These are phyloP conservation scores for Phymastichus coffea DNA, from an alignment of 1,140 invertebrate species.

Conservation along the genomic window DNA sequence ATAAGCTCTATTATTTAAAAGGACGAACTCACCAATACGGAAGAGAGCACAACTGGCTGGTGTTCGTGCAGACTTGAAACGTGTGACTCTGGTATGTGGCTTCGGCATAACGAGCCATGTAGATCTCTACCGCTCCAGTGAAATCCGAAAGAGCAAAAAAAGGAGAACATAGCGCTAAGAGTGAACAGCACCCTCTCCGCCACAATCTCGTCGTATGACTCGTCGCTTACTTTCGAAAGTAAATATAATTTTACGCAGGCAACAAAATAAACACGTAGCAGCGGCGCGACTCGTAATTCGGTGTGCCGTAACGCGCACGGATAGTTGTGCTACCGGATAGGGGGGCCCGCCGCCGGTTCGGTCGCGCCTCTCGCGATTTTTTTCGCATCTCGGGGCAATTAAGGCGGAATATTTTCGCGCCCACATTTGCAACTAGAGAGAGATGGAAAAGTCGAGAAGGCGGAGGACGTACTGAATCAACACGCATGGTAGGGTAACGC, in stretches of 20 bases:
- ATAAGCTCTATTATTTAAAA: no score
- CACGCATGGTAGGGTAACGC: neutral
- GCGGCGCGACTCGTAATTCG: neutral
- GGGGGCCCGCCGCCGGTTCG: neutral
- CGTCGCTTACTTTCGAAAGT: neutral
- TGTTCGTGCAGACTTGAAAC: no score
- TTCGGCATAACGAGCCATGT: no score
- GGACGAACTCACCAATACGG: no score
- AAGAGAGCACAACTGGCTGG: no score
- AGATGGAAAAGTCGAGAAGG: neutral
- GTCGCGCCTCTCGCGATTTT: no score
- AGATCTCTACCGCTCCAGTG: no score
- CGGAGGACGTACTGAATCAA: neutral
- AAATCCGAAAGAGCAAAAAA: neutral
- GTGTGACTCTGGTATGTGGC: no score
- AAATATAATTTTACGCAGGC: neutral
- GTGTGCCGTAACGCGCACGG: neutral
- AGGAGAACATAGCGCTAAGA: neutral
- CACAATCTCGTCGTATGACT: neutral
- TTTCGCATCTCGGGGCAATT: no score
- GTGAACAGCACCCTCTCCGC: neutral
- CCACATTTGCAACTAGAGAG: neutral
- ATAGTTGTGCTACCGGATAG: neutral
- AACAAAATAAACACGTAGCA: conserved; percentile 14
- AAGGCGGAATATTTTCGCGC: neutral